These are phyloP conservation scores for Druceiella hillmani DNA, from an alignment of 2,888 invertebrate species.

Conservation along the genomic window DNA sequence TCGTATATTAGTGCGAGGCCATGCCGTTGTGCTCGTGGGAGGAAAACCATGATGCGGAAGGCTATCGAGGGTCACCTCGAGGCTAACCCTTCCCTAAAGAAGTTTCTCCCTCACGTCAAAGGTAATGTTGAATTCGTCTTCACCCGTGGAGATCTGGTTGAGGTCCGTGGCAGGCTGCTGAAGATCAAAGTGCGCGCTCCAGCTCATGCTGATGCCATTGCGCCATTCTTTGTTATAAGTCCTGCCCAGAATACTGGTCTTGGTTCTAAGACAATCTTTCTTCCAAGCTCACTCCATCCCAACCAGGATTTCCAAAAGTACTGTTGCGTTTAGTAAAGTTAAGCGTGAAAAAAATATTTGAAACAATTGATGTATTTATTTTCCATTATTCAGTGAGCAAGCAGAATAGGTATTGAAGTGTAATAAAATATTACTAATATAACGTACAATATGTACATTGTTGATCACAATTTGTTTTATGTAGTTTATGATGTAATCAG, in stretches of 20 bases:
- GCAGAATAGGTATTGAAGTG: too few species aligned
- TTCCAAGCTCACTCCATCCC: constrained; percentile 99
- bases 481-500: too few species aligned
- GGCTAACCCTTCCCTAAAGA: constrained; percentile 90
- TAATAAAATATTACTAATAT: too few species aligned
- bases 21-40: constrained; percentile 97
- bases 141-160: constrained; percentile 91
- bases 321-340: too few species aligned
- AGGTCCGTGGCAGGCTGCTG: constrained; percentile 83
- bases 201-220: constrained; percentile 95
- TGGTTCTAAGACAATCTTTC: constrained; percentile 98
- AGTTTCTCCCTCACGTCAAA: constrained; percentile 89
- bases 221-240: constrained; percentile 91
- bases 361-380: too few species aligned
- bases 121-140: constrained; percentile 99
- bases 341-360: too few species aligned
- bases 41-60: constrained; percentile 99
- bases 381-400: too few species aligned
- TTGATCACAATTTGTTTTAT: too few species aligned
- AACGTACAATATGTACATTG: too few species aligned
- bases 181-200: constrained; percentile 98
- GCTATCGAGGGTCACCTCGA: constrained; percentile 97
- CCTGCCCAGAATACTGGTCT: constrained; percentile 99
- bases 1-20: constrained; percentile 86
- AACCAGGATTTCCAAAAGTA: constrained; percentile 97